phyloP scores from a whole-genome alignment of 2,888 invertebrate genomes.

The Megaustenia siamemsis region DNA sequence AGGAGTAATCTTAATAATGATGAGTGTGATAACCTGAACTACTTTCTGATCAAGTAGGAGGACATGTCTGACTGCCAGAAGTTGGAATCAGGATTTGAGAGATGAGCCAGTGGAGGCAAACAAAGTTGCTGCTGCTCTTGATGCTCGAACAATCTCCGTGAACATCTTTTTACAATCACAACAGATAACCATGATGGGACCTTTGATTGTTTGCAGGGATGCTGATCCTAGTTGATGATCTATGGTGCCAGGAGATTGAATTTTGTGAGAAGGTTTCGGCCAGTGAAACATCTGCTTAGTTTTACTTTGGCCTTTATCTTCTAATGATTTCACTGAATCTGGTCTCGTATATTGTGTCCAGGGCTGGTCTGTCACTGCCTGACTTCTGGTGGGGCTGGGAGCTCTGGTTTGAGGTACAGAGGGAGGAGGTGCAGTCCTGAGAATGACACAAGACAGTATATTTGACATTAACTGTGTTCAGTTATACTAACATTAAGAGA shows the following conservation, averaged over 20 bases:
- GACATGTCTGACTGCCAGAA: neutral
- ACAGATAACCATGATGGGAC: conserved; percentile 92
- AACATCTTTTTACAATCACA: conserved; percentile 97
- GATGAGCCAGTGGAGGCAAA: conserved; percentile 48
- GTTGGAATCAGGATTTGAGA: neutral
- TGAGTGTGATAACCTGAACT: too few relatives aligned
- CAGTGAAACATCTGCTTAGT: neutral
- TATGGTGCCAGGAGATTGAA: conserved; percentile 50
- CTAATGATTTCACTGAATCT: neutral
- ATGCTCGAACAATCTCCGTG: conserved; percentile 94
- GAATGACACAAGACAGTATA: conserved; percentile 19
- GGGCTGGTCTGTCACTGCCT: neutral
- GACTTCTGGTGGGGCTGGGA: conserved; percentile 35
- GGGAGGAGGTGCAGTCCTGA: conserved; percentile 78
- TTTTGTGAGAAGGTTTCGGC: conserved; percentile 65
- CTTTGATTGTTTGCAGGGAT: conserved; percentile 60
- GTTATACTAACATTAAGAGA: too few relatives aligned
- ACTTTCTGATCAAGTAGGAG: too few relatives aligned
- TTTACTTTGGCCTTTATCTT: neutral
- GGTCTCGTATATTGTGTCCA: neutral
- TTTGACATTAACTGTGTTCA: neutral
- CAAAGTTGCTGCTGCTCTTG: conserved; percentile 83
- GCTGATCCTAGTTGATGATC: neutral
- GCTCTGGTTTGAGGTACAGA: conserved; percentile 82
- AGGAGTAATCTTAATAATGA: too few relatives aligned